These are phyloP conservation scores for Papilio aristodemus DNA, from an alignment of 1,140 invertebrate species.

Conservation along the genomic window DNA sequence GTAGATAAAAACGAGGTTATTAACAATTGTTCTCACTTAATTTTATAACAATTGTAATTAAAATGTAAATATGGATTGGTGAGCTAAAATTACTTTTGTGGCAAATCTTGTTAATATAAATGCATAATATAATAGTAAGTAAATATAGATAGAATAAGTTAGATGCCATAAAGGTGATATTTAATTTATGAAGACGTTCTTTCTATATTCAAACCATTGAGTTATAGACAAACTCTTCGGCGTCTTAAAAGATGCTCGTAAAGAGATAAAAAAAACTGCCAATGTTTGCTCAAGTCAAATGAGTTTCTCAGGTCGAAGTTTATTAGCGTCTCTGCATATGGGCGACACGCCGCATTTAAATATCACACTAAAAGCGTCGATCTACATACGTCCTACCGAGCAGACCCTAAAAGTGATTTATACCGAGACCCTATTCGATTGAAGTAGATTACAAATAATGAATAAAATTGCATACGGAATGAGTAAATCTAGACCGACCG, in stretches of 20 bases:
- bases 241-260: constrained; percentile 62
- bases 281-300: constrained; percentile 74
- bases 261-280: constrained; percentile 56
- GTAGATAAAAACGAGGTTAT: constrained; percentile 6
- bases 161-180: background rate
- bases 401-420: constrained; percentile 76
- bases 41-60: background rate
- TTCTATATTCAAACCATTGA: constrained; percentile 39
- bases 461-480: constrained; percentile 80
- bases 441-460: constrained; percentile 80
- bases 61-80: background rate
- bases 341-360: constrained; percentile 65
- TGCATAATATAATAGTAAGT: no score
- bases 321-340: constrained; percentile 65
- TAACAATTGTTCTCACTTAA: background rate
- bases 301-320: constrained; percentile 66
- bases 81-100: background rate
- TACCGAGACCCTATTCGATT: constrained; percentile 73
- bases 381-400: constrained; percentile 74
- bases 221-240: constrained; percentile 54
- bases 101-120: constrained; percentile 5
- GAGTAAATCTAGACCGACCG: constrained; percentile 63
- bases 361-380: constrained; percentile 75
- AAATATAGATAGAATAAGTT: no score
- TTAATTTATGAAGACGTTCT: constrained; percentile 36